phyloP scores from a whole-genome alignment of 2,888 invertebrate genomes.

The Isoperla grammatica region DNA sequence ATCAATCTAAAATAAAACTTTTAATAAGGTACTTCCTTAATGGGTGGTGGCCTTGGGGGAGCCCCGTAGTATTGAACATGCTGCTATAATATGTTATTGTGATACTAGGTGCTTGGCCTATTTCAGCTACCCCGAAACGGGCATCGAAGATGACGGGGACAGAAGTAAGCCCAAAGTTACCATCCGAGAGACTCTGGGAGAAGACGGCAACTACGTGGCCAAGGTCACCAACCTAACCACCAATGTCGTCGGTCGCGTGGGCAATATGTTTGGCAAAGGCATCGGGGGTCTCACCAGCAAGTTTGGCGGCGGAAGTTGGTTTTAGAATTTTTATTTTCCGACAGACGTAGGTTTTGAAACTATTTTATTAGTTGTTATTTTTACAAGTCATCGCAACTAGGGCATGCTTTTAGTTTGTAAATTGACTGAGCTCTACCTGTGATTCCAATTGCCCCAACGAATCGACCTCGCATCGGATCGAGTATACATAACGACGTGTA shows the following conservation, averaged over 20 bases:
- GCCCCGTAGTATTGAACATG: too few species aligned
- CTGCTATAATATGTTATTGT: not conserved
- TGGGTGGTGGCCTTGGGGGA: too few species aligned
- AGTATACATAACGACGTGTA: slow-evolving; percentile 23
- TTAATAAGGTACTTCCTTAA: too few species aligned
- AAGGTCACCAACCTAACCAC: slow-evolving; percentile 75
- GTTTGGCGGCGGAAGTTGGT: slow-evolving; percentile 83
- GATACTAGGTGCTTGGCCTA: slow-evolving; percentile 10
- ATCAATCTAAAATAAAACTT: too few species aligned
- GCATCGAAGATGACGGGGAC: slow-evolving; percentile 52
- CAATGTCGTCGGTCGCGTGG: slow-evolving; percentile 81
- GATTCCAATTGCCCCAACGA: slow-evolving; percentile 29
- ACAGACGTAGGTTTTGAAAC: slow-evolving; percentile 14
- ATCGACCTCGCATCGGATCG: slow-evolving; percentile 15
- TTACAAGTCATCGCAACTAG: slow-evolving; percentile 21
- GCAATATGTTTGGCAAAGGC: slow-evolving; percentile 85
- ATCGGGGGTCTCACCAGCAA: slow-evolving; percentile 86
- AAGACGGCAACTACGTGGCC: slow-evolving; percentile 65
- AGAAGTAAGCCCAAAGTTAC: slow-evolving; percentile 54
- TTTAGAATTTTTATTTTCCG: slow-evolving; percentile 49
- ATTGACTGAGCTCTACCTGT: slow-evolving; percentile 33
- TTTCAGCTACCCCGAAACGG: slow-evolving; percentile 39
- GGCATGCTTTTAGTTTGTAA: slow-evolving; percentile 29
- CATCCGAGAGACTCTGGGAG: slow-evolving; percentile 57
- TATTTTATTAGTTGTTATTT: slow-evolving; percentile 18